phyloP scores from a whole-genome alignment of 1,140 invertebrate genomes.

The Drosophila suzukii region DNA sequence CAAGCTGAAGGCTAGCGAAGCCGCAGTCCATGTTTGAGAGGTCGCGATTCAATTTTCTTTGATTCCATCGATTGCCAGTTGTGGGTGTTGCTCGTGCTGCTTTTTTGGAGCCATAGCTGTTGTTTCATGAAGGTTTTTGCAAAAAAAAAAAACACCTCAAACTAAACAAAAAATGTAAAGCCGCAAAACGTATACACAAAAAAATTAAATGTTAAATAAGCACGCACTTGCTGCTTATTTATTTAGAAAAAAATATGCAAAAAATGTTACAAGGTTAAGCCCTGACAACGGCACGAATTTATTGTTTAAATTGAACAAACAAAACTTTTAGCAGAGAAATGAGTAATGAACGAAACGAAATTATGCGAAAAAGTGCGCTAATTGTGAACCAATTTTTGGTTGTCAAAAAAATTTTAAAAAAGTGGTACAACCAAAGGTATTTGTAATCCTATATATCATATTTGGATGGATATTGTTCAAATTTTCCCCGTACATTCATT shows the following conservation, averaged over 20 bases:
- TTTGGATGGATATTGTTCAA: too few species aligned
- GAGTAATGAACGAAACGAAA: slow-evolving; percentile 49
- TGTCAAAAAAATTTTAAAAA: slow-evolving; percentile 1
- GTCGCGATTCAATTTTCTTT: slow-evolving; percentile 51
- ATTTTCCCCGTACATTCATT: too few species aligned
- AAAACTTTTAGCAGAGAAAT: slow-evolving; percentile 44
- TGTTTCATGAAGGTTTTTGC: slow-evolving; percentile 49
- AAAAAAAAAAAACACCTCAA: slow-evolving; percentile 28
- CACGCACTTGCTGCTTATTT: slow-evolving; percentile 46
- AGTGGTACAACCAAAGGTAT: background rate
- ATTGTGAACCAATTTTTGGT: slow-evolving; percentile 20
- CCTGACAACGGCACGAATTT: slow-evolving; percentile 45
- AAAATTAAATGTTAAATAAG: slow-evolving; percentile 48
- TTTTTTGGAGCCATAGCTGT: background rate
- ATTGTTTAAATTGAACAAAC: slow-evolving; percentile 51
- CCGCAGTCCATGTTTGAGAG: slow-evolving; percentile 11
- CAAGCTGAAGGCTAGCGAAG: slow-evolving; percentile 39
- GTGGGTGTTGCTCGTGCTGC: slow-evolving; percentile 39
- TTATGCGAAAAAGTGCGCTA: slow-evolving; percentile 50
- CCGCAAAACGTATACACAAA: slow-evolving; percentile 28
- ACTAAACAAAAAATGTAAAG: slow-evolving; percentile 59
- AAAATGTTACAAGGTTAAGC: slow-evolving; percentile 49
- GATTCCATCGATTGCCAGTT: slow-evolving; percentile 33
- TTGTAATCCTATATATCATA: too few species aligned
- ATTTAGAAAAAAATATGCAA: slow-evolving; percentile 37